Conservation (phyloP, 2,797 vertebrate species). For the Hydrophis major region DNA sequence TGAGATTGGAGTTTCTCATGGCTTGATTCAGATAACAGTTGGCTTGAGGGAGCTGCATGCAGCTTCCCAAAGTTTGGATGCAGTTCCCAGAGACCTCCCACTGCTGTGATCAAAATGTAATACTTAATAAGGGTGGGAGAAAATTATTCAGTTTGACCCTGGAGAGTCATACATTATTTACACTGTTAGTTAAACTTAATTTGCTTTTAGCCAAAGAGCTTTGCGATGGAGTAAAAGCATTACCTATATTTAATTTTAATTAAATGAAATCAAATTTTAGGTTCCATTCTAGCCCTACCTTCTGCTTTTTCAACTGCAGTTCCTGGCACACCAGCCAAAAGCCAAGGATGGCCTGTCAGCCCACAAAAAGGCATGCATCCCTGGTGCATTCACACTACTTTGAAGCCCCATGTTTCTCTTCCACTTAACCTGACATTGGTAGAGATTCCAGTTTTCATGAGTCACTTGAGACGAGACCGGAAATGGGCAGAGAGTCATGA, state of each 20-base stretch:
- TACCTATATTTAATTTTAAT: slow-evolving; percentile 1
- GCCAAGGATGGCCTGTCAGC: background rate
- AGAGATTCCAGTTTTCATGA: background rate
- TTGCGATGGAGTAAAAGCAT: background rate
- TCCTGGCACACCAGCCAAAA: background rate
- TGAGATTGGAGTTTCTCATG: background rate
- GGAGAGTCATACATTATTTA: background rate
- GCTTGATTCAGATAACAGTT: background rate
- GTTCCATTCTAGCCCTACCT: background rate
- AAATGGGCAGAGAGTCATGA: background rate
- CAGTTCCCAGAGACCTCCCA: background rate
- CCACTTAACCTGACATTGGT: background rate
- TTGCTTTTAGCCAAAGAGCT: background rate
- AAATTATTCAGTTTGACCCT: background rate
- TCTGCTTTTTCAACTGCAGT: background rate
- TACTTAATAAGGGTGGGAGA: background rate
- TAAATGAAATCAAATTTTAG: background rate
- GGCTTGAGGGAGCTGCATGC: background rate
- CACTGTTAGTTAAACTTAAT: background rate
- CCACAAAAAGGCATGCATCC: background rate
- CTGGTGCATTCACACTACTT: background rate
- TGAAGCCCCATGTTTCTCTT: background rate
- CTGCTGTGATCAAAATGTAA: background rate
- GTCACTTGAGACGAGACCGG: background rate
- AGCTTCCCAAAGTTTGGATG: background rate